Percentiles rank a stretch among this genome's conserved stretches.
Evolutionary conservation across 2,113 vertebrate genomes (phyloP).

Genomic region (Bettongia penicillata): DNA sequence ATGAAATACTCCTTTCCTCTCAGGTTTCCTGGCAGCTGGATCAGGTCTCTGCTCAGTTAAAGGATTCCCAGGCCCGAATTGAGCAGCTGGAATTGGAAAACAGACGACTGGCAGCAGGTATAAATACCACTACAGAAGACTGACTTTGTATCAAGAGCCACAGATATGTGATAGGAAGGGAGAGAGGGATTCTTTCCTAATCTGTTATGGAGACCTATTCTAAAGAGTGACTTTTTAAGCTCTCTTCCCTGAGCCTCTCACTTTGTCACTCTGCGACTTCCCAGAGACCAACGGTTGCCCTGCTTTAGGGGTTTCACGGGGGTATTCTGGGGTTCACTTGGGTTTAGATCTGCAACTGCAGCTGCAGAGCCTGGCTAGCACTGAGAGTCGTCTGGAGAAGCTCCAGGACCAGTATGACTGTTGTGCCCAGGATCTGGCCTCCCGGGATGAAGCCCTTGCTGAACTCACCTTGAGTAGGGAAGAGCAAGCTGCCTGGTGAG

Average conservation of each 20-base stretch:
- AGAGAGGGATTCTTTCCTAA: neutral
- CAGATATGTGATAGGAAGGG: neutral
- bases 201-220: neutral
- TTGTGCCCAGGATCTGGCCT: slow-evolving; percentile 64
- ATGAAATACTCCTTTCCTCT: slow-evolving; percentile 50
- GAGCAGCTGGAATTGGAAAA: slow-evolving; percentile 79
- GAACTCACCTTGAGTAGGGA: slow-evolving; percentile 62
- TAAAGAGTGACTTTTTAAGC: neutral
- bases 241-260: neutral
- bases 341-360: slow-evolving; percentile 78
- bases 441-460: slow-evolving; percentile 54
- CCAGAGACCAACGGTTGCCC: neutral
- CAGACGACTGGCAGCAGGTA: slow-evolving; percentile 77
- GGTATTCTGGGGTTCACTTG: slow-evolving; percentile 54
- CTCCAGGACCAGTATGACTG: slow-evolving; percentile 80
- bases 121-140: neutral
- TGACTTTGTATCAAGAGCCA: neutral
- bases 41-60: slow-evolving; percentile 67
- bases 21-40: slow-evolving; percentile 78
- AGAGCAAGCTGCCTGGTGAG: slow-evolving; percentile 77
- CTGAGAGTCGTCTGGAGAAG: slow-evolving; percentile 81
- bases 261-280: neutral
- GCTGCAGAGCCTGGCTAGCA: slow-evolving; percentile 72
- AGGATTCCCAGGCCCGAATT: slow-evolving; percentile 48
- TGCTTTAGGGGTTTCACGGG: neutral